Evolutionary conservation across 2,113 vertebrate genomes (phyloP).

Genomic region (Daboia siamensis): DNA sequence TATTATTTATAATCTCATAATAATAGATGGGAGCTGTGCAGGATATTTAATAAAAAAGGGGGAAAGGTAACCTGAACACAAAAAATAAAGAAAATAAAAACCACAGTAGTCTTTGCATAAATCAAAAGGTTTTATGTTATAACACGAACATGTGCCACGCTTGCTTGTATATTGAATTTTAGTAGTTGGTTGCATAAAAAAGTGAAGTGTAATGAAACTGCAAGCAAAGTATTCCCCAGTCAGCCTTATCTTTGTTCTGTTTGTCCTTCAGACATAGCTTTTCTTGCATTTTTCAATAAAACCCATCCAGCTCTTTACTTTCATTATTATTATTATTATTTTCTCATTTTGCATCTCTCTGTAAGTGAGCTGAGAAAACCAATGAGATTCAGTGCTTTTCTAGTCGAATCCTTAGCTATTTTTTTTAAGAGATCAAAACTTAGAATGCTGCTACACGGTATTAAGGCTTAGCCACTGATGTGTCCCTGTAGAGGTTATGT

Average conservation of each 20-base stretch:
- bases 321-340: conserved; percentile 24
- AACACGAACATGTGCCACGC: conserved; percentile 69
- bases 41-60: conserved; percentile 52
- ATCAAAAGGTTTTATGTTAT: conserved; percentile 74
- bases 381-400: conserved; percentile 79
- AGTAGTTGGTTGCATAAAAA: conserved; percentile 76
- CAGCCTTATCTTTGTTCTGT: conserved; percentile 78
- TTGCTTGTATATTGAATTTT: conserved; percentile 75
- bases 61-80: conserved; percentile 37
- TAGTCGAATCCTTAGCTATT: conserved; percentile 71
- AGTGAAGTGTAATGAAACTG: conserved; percentile 76
- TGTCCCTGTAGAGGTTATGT: conserved; percentile 77
- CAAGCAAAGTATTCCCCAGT: conserved; percentile 73
- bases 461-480: conserved; percentile 80
- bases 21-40: conserved; percentile 38
- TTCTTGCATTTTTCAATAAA: conserved; percentile 76
- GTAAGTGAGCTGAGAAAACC: conserved; percentile 69
- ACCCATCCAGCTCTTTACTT: conserved; percentile 61
- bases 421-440: conserved; percentile 84
- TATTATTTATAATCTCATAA: conserved; percentile 21
- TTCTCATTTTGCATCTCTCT: conserved; percentile 61
- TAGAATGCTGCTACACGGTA: conserved; percentile 65
- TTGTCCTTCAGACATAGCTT: conserved; percentile 74
- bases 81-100: conserved; percentile 21
- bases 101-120: conserved; percentile 60